phyloP scores from a whole-genome alignment of 2,113 vertebrate genomes.

The Ia io region DNA sequence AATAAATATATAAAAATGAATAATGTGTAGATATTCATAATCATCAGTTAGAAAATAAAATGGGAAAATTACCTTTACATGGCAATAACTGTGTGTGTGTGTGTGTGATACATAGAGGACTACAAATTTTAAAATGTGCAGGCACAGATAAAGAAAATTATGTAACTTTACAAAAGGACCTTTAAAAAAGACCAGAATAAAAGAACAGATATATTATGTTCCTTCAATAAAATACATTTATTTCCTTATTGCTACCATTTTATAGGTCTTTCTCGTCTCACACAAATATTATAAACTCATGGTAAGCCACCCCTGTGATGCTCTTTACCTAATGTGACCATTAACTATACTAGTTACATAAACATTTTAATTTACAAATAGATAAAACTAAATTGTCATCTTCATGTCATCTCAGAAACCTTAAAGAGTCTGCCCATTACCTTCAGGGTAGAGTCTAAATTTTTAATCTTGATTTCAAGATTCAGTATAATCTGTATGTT shows the following conservation, averaged over 20 bases:
- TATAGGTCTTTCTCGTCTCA: background rate
- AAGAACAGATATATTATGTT: background rate
- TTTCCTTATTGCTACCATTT: background rate
- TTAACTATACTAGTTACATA: background rate
- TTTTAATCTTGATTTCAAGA: conserved; percentile 4
- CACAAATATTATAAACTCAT: background rate
- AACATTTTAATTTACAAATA: conserved; percentile 1
- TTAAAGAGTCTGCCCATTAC: background rate
- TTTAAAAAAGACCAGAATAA: conserved; percentile 5
- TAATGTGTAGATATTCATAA: background rate
- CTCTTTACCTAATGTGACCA: background rate
- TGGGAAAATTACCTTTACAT: background rate
- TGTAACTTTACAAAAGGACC: background rate
- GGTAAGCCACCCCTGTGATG: background rate
- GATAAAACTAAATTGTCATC: background rate
- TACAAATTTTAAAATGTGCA: background rate
- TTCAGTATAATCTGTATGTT: background rate
- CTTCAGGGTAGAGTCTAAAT: background rate
- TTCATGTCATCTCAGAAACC: background rate
- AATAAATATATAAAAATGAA: background rate
- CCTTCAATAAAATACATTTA: background rate
- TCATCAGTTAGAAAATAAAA: conserved; percentile 10
- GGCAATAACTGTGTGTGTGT: background rate
- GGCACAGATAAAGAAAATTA: background rate
- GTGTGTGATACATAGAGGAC: background rate